Evolutionary conservation across 2,113 vertebrate species (phyloP), one percentile per base, ranked within the genome.

Genomic region (Podarcis raffonei): DNA sequence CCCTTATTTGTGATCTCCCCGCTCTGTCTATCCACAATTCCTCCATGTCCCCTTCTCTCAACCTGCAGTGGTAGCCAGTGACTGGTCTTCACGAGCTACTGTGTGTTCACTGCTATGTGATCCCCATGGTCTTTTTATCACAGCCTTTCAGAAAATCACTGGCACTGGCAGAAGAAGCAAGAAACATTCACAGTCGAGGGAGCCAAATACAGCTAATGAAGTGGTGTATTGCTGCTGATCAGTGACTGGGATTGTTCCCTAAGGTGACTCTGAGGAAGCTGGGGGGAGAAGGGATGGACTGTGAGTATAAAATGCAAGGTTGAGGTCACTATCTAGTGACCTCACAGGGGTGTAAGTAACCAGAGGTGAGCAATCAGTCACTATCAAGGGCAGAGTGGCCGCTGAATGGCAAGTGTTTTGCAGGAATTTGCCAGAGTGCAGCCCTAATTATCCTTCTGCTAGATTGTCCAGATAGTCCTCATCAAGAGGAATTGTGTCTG

Each of bases 391-490:
- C 92, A 94, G 92, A 94, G 78, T 91, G 66, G 91, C 88, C 75
- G 89, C 78, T 91, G 92, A 95, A 91, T 93, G 66, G 92, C 90
- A 95, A 95, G 92, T 86, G 39, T 87, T 94, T 94, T 93, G 94
- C 93, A 87, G 92, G 93, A 94, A 94, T 96, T 94, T 95, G 76
- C 87, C 88, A 94, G 93, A 95, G 90, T 42, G 81, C 72, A 42
- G 35, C 48, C 32, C 53, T 78, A 83, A 87, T 90, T 90, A 87
- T 90, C 48, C 81, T 83, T 78, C 42, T 53, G n/a, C 78, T 83
- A 71, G 30, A 87, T 83, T 76, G 79, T 78, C 89, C 85, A 77
- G 85, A 82, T 90, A 71, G 85, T 83, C 87, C 72, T 84, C 81
- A 89, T 89, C 87, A 89, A 78, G 81, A 30, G 9, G 75, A 57